These are phyloP conservation scores for Elanus axillaris DNA, from an alignment of 2,113 vertebrate genomes.

Conservation along the genomic window DNA sequence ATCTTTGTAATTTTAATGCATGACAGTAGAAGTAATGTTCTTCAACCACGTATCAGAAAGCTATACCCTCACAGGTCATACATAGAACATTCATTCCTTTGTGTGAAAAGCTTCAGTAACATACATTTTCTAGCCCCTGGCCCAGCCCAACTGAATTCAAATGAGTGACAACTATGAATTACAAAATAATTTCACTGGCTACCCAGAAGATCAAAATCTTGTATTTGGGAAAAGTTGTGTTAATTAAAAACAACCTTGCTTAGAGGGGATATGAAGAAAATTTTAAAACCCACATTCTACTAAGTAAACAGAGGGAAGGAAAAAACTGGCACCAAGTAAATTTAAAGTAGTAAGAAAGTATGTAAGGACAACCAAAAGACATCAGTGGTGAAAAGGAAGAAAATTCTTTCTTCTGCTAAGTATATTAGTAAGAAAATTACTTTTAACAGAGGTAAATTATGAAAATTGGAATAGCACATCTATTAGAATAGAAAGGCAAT, in stretches of 20 bases:
- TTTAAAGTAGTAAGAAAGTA: neutral
- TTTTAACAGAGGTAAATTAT: neutral
- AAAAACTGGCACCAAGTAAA: neutral
- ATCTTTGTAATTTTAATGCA: neutral
- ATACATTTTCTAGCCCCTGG: neutral
- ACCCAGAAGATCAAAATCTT: neutral
- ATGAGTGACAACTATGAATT: neutral
- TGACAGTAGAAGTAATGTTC: neutral
- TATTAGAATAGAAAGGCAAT: neutral
- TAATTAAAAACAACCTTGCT: neutral
- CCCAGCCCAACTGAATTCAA: neutral
- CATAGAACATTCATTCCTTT: neutral
- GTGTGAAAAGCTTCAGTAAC: neutral
- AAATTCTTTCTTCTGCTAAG: neutral
- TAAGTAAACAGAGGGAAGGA: neutral
- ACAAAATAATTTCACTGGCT: neutral
- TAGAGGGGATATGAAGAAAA: neutral
- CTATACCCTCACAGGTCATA: neutral
- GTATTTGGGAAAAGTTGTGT: neutral
- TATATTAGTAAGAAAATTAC: neutral
- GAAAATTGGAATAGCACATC: neutral
- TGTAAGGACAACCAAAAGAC: neutral
- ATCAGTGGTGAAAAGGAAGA: neutral
- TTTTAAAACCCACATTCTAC: fast-evolving
- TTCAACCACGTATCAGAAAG: neutral